These are phyloP conservation scores for Triplophysa siluroides DNA, from an alignment of 2,113 vertebrate genomes.

Conservation along the genomic window DNA sequence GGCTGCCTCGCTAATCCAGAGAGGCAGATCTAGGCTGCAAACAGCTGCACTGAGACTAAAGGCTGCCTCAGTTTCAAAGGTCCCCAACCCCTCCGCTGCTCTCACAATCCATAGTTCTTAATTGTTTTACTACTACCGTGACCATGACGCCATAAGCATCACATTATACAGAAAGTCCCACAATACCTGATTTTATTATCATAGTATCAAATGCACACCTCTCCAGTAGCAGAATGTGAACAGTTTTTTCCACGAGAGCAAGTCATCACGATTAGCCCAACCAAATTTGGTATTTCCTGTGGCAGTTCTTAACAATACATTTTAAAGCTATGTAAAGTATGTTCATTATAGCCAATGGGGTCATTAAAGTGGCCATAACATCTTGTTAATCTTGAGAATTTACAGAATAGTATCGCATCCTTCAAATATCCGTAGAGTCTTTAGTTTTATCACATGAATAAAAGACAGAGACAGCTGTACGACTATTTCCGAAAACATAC, in stretches of 20 bases:
- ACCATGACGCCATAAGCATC: not conserved
- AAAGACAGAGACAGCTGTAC: too few relatives aligned
- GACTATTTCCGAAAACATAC: too few relatives aligned
- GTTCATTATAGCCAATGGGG: not conserved
- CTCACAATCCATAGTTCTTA: not conserved
- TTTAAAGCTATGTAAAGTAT: slow-evolving; percentile 13
- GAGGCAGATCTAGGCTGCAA: slow-evolving; percentile 64
- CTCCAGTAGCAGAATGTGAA: not conserved
- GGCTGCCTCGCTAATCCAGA: slow-evolving; percentile 71
- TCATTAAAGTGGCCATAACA: not conserved
- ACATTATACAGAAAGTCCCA: not conserved
- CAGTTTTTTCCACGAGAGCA: not conserved
- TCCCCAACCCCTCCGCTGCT: slow-evolving; percentile 12
- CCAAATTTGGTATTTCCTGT: not conserved
- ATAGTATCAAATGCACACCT: slow-evolving; percentile 3
- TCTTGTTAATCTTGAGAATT: too few relatives aligned
- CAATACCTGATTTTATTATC: not conserved
- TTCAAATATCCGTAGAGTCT: too few relatives aligned
- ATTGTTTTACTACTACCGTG: not conserved
- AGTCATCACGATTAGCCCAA: not conserved
- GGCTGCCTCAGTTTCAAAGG: slow-evolving; percentile 18
- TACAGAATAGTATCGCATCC: too few relatives aligned
- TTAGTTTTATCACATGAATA: too few relatives aligned
- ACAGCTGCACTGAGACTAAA: slow-evolving; percentile 67
- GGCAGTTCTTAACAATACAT: slow-evolving; percentile 18